Evolutionary conservation across 2,888 invertebrate species (phyloP).

Genomic region (Therioaphis trifolii): DNA sequence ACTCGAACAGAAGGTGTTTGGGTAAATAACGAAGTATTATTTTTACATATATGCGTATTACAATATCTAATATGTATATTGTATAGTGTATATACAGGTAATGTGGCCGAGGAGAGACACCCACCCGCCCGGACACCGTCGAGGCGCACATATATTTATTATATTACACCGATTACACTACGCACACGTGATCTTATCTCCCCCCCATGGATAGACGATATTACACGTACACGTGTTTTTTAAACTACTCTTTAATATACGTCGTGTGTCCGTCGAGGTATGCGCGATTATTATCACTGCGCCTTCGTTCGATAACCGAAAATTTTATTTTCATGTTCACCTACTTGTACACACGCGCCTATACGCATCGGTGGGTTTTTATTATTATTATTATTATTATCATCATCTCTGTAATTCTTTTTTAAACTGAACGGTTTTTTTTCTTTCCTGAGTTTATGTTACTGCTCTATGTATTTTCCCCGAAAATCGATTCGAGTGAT

Average conservation of each 20-base stretch:
- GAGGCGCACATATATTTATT: neutral
- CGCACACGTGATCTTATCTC: constrained; percentile 8
- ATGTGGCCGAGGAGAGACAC: neutral
- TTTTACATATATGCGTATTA: neutral
- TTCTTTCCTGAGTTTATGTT: too few relatives aligned
- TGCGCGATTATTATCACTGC: constrained; percentile 10
- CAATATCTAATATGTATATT: too few relatives aligned
- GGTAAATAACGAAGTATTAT: constrained; percentile 27
- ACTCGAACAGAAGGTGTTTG: constrained; percentile 31
- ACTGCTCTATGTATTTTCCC: too few relatives aligned
- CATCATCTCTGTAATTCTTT: too few relatives aligned
- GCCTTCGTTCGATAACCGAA: neutral
- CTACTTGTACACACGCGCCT: neutral
- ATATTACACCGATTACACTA: constrained; percentile 6
- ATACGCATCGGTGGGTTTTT: neutral
- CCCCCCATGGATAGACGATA: neutral
- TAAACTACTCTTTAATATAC: constrained; percentile 4
- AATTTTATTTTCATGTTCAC: neutral
- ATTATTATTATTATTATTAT: too few relatives aligned
- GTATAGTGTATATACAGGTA: too few relatives aligned
- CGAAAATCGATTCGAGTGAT: too few relatives aligned
- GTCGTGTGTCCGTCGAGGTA: neutral
- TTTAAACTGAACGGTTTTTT: too few relatives aligned
- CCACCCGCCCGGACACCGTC: neutral
- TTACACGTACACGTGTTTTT: neutral